Evolutionary conservation across 2,888 invertebrate genomes (phyloP).

Genomic region (Diogma glabrata): DNA sequence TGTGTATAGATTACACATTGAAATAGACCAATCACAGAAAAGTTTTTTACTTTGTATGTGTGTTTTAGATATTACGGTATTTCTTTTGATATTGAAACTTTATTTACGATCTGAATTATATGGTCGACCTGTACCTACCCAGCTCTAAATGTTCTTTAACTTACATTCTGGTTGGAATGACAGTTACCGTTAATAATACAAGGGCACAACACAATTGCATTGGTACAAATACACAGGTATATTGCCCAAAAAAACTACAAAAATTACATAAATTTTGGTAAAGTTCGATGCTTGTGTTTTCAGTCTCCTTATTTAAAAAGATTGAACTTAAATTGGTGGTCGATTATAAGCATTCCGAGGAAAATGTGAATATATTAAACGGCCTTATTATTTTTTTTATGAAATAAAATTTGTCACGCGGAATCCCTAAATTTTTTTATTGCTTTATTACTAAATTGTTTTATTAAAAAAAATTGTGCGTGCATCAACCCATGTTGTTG

Average conservation of each 20-base stretch:
- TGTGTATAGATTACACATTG: too few species aligned
- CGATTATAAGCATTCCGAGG: not conserved
- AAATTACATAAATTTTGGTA: slow-evolving; percentile 5
- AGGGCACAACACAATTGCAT: slow-evolving; percentile 6
- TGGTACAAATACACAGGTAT: not conserved
- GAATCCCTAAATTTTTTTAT: too few species aligned
- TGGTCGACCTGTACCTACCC: not conserved
- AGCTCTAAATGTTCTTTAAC: slow-evolving; percentile 2
- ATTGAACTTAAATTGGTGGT: slow-evolving; percentile 2
- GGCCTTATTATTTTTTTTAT: too few species aligned
- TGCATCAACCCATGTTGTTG: too few species aligned
- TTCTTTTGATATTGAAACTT: not conserved
- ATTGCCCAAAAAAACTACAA: not conserved
- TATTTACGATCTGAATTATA: not conserved
- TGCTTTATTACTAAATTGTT: too few species aligned
- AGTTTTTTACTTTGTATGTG: too few species aligned
- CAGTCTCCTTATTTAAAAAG: not conserved
- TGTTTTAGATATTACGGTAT: too few species aligned
- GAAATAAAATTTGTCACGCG: too few species aligned
- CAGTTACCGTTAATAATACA: slow-evolving; percentile 1
- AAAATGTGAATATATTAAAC: slow-evolving; percentile 5
- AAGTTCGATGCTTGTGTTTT: slow-evolving; percentile 6
- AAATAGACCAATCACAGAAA: too few species aligned
- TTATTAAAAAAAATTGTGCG: too few species aligned
- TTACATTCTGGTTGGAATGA: slow-evolving; percentile 4